Evolutionary conservation across 2,797 vertebrate genomes (phyloP), one percentile per base, ranked within the genome.

Genomic region (Petrocephalus sullivani): DNA sequence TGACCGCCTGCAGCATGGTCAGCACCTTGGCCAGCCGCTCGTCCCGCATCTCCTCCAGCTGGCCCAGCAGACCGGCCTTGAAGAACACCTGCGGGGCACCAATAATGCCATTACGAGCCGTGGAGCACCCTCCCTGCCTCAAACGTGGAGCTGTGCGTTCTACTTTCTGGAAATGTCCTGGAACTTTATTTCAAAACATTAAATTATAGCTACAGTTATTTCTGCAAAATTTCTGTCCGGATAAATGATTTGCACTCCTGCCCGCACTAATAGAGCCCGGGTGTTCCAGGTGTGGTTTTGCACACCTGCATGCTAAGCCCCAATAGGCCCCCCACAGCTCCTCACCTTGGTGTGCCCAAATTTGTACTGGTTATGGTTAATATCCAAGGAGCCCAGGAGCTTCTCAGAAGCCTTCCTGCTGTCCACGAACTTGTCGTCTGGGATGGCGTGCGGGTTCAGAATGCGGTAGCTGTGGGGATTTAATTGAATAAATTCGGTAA

Each of bases 381-480:
- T 94, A 0, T 97, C 97, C 90, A 98, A 91, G 0, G 96, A 97
- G 61, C 90, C 92, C 93, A 99, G 92, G 90, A 98, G 94, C 92
- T 97, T 98, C 93, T 99, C 98, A 2, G 97, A 95, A 91, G 97
- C 97, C 92, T 98, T 99, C 92, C 96, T 97, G 94, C 97, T 97
- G 92, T 99, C 98, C 93, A 98, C 92, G 91, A 98, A 99, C 91
- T 94, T 98, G 90, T 98, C 97, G 0, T 98, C 97, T 0, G 98
- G 98, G 92, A 98, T 97, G 88, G 97, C 96, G 0, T 96, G 94
- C 75, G 97, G 98, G 87, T 98, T 98, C 92, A 99, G 94, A 92
- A 98, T 98, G 86, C 97, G 97, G 92, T 98, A 98, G 83, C 97
- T 98, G 92, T 0, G n/a, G 5, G 54, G 49, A 57, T 56, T 54